Evolutionary conservation across 2,888 invertebrate genomes (phyloP).

Genomic region (Drosophila antonietae): DNA sequence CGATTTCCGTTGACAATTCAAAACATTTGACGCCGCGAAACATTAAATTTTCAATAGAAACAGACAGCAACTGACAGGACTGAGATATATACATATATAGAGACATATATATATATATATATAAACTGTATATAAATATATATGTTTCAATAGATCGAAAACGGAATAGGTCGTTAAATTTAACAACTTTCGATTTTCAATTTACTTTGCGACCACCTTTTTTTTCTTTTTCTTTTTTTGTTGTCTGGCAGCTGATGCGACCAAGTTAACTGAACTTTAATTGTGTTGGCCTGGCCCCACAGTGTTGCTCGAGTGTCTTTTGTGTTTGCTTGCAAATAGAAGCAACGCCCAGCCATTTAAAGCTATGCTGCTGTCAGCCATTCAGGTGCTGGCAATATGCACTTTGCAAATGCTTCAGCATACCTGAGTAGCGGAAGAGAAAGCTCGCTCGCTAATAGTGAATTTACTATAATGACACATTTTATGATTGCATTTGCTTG

Average conservation of each 20-base stretch:
- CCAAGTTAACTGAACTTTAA: constrained; percentile 58
- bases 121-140: constrained; percentile 11
- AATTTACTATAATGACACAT: constrained; percentile 73
- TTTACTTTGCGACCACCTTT: constrained; percentile 52
- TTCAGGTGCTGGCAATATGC: constrained; percentile 6
- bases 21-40: constrained; percentile 28
- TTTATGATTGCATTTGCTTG: constrained; percentile 77
- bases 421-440: constrained; percentile 38
- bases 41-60: not conserved
- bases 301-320: not conserved
- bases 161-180: constrained; percentile 66
- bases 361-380: constrained; percentile 18
- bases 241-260: constrained; percentile 18
- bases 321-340: not conserved
- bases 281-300: constrained; percentile 20
- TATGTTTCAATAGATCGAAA: constrained; percentile 7
- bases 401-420: constrained; percentile 44
- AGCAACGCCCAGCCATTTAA: constrained; percentile 14
- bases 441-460: constrained; percentile 32
- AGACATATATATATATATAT: constrained; percentile 4
- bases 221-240: not conserved
- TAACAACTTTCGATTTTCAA: constrained; percentile 83
- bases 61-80: not conserved
- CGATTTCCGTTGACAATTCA: constrained; percentile 63
- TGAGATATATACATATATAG: not conserved